Evolutionary conservation across 2,888 invertebrate species (phyloP).

Genomic region (Bimastos eiseni): DNA sequence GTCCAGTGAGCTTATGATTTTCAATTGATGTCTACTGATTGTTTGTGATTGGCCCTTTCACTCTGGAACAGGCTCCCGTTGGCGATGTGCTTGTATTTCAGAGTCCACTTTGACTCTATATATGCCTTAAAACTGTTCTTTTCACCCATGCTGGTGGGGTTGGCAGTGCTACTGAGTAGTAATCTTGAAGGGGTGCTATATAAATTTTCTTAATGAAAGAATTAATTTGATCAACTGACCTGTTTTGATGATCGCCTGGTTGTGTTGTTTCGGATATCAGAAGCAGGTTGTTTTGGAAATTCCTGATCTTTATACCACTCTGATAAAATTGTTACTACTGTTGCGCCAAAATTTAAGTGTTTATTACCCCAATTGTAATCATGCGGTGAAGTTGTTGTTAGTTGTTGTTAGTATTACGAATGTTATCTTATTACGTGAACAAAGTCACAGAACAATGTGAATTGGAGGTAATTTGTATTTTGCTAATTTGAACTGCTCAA

Average conservation of each 20-base stretch:
- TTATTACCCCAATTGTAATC: not conserved
- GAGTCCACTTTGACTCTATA: no score
- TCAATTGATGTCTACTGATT: no score
- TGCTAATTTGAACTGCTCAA: not conserved
- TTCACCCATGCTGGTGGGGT: no score
- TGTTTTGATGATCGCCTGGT: not conserved
- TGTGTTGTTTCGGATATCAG: not conserved
- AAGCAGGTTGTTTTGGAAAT: not conserved
- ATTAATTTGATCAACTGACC: no score
- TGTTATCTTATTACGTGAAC: not conserved
- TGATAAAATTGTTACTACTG: not conserved
- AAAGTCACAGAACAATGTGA: not conserved
- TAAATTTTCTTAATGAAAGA: no score
- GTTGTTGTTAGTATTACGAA: not conserved
- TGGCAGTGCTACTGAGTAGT: no score
- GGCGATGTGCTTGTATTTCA: no score
- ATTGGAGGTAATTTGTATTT: not conserved
- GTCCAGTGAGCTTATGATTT: no score
- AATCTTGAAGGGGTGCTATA: no score
- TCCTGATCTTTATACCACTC: not conserved
- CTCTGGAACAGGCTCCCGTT: no score
- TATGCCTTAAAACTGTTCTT: no score
- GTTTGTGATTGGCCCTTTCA: not conserved
- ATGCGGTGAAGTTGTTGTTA: not conserved
- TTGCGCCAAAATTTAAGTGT: not conserved